Conservation (phyloP, 2,113 vertebrate species). For the Ahaetulla prasina region DNA sequence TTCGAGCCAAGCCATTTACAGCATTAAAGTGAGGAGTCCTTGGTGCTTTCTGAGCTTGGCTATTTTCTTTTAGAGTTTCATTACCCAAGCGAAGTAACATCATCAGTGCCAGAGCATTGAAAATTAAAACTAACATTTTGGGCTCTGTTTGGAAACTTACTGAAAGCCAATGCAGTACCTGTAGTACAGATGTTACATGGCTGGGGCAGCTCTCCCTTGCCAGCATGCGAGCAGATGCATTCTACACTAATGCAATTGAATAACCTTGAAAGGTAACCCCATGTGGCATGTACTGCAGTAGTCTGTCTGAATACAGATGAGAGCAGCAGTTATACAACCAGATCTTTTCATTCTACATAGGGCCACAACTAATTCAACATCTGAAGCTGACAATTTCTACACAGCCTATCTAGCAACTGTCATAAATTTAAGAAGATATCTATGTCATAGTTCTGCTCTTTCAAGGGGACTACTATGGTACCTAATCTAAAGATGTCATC, state of each 20-base stretch:
- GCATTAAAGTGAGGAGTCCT: neutral
- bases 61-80: too few species aligned
- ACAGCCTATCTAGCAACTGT: neutral
- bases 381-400: neutral
- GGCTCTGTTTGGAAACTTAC: neutral
- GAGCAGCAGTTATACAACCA: neutral
- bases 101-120: too few species aligned
- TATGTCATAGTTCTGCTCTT: neutral
- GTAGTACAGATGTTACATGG: neutral
- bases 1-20: neutral
- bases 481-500: neutral
- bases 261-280: neutral
- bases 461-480: neutral
- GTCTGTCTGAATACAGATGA: neutral
- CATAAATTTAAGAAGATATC: neutral
- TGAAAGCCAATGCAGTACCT: neutral
- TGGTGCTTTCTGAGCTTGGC: too few species aligned
- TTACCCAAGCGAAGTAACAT: too few species aligned
- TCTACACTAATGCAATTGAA: neutral
- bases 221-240: neutral
- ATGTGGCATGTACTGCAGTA: neutral
- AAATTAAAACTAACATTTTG: neutral
- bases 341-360: neutral
- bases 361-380: neutral
- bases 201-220: too few species aligned